Evolutionary conservation across 2,888 invertebrate species (phyloP).

Genomic region (Blera fallax): DNA sequence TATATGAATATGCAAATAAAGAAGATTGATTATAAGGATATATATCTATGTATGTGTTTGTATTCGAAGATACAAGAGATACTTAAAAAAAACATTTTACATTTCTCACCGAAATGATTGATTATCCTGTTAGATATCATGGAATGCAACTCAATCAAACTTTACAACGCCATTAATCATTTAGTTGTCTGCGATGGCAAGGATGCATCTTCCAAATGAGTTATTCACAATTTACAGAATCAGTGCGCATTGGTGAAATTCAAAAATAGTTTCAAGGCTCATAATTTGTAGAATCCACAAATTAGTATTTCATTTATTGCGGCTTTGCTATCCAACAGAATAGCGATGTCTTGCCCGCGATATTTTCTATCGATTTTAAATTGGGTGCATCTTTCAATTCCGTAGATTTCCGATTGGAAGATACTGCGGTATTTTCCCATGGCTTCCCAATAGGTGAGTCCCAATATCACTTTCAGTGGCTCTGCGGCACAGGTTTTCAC

Average conservation of each 20-base stretch:
- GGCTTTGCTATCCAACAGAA: too few species aligned
- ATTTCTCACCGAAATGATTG: conserved; percentile 43
- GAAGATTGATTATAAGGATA: conserved; percentile 53
- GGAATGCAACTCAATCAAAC: conserved; percentile 66
- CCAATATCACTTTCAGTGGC: too few species aligned
- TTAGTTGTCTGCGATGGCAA: not conserved
- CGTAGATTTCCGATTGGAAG: too few species aligned
- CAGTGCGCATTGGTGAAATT: not conserved
- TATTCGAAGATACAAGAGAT: too few species aligned
- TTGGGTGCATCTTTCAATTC: too few species aligned
- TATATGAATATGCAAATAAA: conserved; percentile 34
- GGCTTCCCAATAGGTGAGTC: too few species aligned
- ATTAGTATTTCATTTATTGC: conserved; percentile 47
- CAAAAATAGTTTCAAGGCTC: conserved; percentile 20
- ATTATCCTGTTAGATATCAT: conserved; percentile 40
- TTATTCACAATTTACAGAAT: conserved; percentile 40
- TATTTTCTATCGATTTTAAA: too few species aligned
- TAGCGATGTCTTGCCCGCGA: too few species aligned
- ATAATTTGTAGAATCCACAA: conserved; percentile 7
- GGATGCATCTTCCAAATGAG: conserved; percentile 27
- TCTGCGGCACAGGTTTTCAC: too few species aligned
- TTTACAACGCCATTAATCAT: conserved; percentile 57
- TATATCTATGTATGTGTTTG: too few species aligned
- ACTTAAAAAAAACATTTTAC: not conserved
- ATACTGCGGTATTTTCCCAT: too few species aligned